Base-by-base conservation (phyloP, 2,113 vertebrate genomes). In the Cyanocitta stelleri region DNA sequence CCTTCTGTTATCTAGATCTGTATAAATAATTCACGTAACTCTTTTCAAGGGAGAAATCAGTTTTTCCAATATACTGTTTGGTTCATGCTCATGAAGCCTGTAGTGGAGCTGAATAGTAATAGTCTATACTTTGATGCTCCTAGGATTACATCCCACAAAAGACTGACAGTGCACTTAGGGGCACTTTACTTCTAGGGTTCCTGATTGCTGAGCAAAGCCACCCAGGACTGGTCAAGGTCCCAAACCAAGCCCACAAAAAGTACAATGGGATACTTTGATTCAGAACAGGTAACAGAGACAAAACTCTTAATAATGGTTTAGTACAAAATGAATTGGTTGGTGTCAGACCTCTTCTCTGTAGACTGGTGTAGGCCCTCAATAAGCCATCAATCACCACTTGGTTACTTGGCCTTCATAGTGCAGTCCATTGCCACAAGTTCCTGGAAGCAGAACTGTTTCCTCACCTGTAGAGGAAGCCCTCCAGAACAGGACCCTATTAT, bases 401-500 rank as follows among this genome's bases (percentile, higher is more conserved):
- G 26, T 52, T 68, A 37, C 16, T 54, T 69, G 71, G 69, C 44
- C 54, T 69, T 33, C n/a, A 12, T 1, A 83, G 43, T 12, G 20
- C 29, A 62, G 23, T 43, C 68, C 18, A 3, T 11, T n/a, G 41
- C 29, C 32, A 44, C 68, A 54, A 18, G 8, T 22, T 86, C 72
- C 43, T 93, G 68, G 63, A 92, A 94, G 59, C 27, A 9, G 35
- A 91, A 71, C 23, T 48, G 56, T 33, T 95, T 66, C 93, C 69
- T 81, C 79, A 89, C 83, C 37, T 86, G 85, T 7, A 52, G 64
- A 72, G 26, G 55, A 84, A 73, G 85, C 48, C 18, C 41, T 92
- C 72, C 88, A 90, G 75, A 94, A 91, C 73, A 96, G 83, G 87
- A 94, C 89, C 44, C 39, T 90, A 39, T 76, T 96, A 76, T 8